phyloP scores from a whole-genome alignment of 2,113 vertebrate species.

The Peromyscus maniculatus region DNA sequence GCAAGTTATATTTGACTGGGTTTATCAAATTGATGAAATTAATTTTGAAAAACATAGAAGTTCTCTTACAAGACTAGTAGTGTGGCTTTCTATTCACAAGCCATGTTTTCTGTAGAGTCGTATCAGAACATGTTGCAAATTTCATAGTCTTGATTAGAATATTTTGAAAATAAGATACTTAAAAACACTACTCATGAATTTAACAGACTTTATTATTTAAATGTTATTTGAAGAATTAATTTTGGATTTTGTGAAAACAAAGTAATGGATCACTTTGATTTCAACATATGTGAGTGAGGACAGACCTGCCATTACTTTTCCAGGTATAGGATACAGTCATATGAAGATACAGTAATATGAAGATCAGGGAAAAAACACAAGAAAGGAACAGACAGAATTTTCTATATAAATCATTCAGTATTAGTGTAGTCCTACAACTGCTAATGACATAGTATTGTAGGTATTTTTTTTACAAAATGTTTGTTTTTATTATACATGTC shows the following conservation, averaged over 20 bases:
- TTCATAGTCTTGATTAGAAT: neutral
- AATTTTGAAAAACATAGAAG: neutral
- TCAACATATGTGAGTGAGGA: neutral
- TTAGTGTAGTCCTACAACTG: neutral
- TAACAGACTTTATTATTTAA: neutral
- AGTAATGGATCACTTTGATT: neutral
- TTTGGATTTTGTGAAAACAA: conserved; percentile 36
- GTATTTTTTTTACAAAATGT: neutral
- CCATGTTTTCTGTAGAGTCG: neutral
- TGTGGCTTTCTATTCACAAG: neutral
- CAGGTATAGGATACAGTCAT: neutral
- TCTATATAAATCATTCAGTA: neutral
- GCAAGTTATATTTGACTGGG: neutral
- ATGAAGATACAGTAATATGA: neutral
- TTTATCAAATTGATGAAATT: neutral
- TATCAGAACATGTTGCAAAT: neutral
- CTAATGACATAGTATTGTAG: neutral
- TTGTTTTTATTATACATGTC: conserved; percentile 23
- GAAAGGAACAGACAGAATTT: neutral
- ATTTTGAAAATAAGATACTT: neutral
- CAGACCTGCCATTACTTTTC: neutral
- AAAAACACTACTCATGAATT: neutral
- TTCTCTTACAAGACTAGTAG: neutral
- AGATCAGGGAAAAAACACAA: neutral
- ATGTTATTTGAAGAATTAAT: neutral